Base-by-base conservation (phyloP, 2,888 invertebrate species). In the Dysmachus trigonus region DNA sequence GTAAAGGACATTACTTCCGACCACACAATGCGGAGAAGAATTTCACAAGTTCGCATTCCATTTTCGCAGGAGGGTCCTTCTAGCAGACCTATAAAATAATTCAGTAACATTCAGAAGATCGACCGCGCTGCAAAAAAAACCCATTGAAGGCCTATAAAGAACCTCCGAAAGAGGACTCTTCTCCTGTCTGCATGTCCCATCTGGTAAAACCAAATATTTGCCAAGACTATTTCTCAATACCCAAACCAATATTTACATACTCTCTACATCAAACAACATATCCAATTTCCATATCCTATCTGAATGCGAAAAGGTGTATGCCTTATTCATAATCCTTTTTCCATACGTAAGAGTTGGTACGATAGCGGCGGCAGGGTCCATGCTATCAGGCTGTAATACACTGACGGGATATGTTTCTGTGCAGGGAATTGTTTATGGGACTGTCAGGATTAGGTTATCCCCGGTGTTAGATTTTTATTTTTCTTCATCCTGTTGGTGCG, bases 251-350 rank as follows among this genome's bases (percentile, higher is more conserved):
- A 89, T 89, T 89, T 88, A 87, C 88, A 86, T 84, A 88, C 87
- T 88, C 87, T 87, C 88, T 87, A 88, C 87, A 88, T 88, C 88
- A 89, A 88, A 89, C 88, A 88, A 88, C 88, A 87, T 87, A 88
- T 89, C 88, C 89, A 89, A 89, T 89, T 88, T 88, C 87, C 88
- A 88, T 88, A 88, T 87, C 85, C 85, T 87, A 83, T 85, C 83
- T 88, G 86, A 85, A 76, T 85, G 72, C 83, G 73, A 83, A 84
- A 84, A 84, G 84, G 84, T 84, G 73, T 84, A 84, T 84, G 41
- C 84, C 73, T 84, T 84, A 84, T 84, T 84, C 84, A 84, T 84
- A 84, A 84, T 84, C 84, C 84, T 84, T 84, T 82, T 82, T 71
- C 82, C 82, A 82, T 82, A 82, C 53, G 62, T 82, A 71, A 71